Base-by-base conservation (phyloP, 2,113 vertebrate genomes). In the Hippocampus comes region DNA sequence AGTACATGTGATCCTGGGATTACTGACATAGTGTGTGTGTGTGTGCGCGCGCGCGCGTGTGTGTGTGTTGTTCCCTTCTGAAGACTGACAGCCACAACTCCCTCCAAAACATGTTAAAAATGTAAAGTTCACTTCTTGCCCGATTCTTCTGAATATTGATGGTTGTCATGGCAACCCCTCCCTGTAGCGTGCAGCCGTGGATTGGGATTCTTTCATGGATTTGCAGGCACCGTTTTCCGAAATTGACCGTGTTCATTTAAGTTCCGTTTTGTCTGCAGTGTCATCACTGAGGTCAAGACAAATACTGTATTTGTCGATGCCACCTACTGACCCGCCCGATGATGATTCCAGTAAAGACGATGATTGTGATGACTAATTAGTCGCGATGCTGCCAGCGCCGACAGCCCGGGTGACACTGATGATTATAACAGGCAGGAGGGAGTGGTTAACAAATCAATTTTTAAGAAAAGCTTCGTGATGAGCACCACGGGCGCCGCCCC, bases 361-460 rank as follows among this genome's bases (percentile, higher is more conserved):
- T 51, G 42, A 67, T 9, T 34, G 64, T 11, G 73, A 79, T 8
- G 53, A 49, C 49, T 67, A 63, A 72, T 75, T 66, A 69, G 67
- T 56, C 34, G 23, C 55, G 67, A 59, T 57, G 75, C 73, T 30
- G 64, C 9, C 43, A 10, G 21, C 48, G 23, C 30, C 60, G 78
- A 78, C 81, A 64, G 71, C 2, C 12, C 9, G 63, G 70, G 41
- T 34, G 72, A 82, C 80, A 14, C 11, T 83, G 83, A 85, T 30
- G 51, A 73, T 72, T 76, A 84, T 75, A 76, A 43, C 12, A 12
- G 9, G 63, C 61, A 63, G 14, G 42, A 73, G 72, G 42, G 23
- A 73, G 41, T 79, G 76, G 77, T 64, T 67, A 80, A 86, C 82
- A 38, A 42, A 85, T 86, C 38, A 56, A 43, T 34, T 34, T 34